Percentiles rank a stretch among this genome's conserved stretches.
Evolutionary conservation across 2,888 invertebrate species (phyloP).

Genomic region (Euphydryas editha): DNA sequence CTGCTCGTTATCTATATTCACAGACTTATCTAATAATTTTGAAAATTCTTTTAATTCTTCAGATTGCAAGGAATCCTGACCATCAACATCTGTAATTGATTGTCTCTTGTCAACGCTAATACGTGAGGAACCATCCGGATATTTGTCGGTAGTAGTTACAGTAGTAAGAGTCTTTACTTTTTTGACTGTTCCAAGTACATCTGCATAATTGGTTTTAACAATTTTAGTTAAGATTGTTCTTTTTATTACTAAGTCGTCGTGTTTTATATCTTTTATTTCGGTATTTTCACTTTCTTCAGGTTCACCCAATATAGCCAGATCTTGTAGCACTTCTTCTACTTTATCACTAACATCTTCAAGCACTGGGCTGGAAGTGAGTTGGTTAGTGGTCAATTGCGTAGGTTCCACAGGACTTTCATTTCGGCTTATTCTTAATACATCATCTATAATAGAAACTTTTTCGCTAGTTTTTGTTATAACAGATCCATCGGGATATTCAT

Average conservation of each 20-base stretch:
- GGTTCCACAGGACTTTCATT: conserved; percentile 4
- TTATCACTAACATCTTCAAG: conserved; percentile 41
- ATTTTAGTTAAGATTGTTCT: conserved; percentile 60
- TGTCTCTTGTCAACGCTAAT: conserved; percentile 67
- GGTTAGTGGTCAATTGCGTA: not conserved
- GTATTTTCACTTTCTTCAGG: conserved; percentile 55
- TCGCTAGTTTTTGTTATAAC: conserved; percentile 69
- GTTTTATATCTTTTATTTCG: conserved; percentile 53
- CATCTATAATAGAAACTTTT: conserved; percentile 66
- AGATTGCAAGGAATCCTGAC: conserved; percentile 45
- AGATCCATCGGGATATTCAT: conserved; percentile 73
- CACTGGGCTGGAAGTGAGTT: conserved; percentile 19
- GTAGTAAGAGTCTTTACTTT: conserved; percentile 66
- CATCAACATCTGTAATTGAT: conserved; percentile 61
- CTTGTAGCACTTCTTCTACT: conserved; percentile 51
- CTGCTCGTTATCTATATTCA: conserved; percentile 63
- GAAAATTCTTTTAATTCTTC: conserved; percentile 56
- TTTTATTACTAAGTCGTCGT: conserved; percentile 54
- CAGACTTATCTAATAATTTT: conserved; percentile 59
- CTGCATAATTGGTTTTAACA: conserved; percentile 60
- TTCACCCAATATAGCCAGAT: conserved; percentile 49
- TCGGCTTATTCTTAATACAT: conserved; percentile 46
- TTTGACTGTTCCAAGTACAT: conserved; percentile 50
- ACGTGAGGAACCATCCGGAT: conserved; percentile 66
- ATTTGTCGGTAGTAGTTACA: conserved; percentile 66